Evolutionary conservation across 2,888 invertebrate genomes (phyloP), one percentile per base, ranked within the genome.

Genomic region (Agrochola lota): DNA sequence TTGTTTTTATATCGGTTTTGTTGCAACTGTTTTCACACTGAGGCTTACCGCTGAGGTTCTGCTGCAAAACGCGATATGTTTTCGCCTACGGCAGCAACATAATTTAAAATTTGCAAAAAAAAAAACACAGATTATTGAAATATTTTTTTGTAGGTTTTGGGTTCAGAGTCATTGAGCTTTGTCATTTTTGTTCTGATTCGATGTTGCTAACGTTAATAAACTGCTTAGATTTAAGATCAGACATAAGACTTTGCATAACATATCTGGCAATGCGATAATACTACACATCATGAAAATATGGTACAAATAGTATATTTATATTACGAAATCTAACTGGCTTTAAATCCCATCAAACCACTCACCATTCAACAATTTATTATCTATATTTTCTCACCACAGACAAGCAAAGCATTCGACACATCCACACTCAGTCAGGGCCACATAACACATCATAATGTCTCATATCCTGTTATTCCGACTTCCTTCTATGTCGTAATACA

Each of bases 401-500:
- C 40, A 52, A 49, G 64, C 71, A 23, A 35, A 72, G 55, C 57
- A 69, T 73, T 77, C 64, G 71, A 80, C 66, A 71, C 81, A 71
- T 86, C 60, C 46, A 71, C 81, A 77, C 62, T 77, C 74, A 60
- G 72, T 76, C 81, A 70, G 74, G 69, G 77, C 80, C 72, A 81
- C 79, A 79, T 80, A 87, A 86, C 85, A 84, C 87, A 85, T 87
- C 89, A 90, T 92, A 92, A 94, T 93, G 89, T 90, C 80, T 82
- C 83, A 85, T 90, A 92, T 93, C 93, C 94, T 93, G 94, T 92
- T 92, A 91, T 93, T 88, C 87, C 80, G 64, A 92, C 92, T 93
- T 93, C 93, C 93, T 91, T 74, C 78, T 85, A 71, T 90, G 91
- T 90, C 88, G 92, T 95, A 95, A 95, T 93, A 93, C 94, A 94